Base-by-base conservation (phyloP, 2,113 vertebrate genomes). In the Apus apus region DNA sequence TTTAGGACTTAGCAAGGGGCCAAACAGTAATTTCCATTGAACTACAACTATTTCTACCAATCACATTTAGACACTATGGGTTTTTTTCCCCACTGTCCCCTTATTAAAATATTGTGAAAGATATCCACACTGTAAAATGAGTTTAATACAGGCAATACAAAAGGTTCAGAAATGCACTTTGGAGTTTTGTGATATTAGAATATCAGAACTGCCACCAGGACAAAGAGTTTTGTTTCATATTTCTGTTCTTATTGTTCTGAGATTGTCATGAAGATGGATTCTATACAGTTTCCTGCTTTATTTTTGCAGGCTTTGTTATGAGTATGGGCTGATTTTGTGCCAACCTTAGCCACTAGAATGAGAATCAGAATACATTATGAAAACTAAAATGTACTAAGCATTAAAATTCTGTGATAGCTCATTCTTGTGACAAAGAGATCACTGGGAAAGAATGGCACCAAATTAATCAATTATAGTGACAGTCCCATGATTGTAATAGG, bases 391-490 rank as follows among this genome's bases (percentile, higher is more conserved):
- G 91, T 93, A 96, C 57, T 87, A 92, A 95, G 86, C 94, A 95
- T 97, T 95, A 94, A 94, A 96, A 96, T 97, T 95, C 94, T 87
- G 80, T 78, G 91, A 96, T 97, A 97, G 91, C 77, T 95, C 85
- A 89, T 96, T 97, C 91, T 89, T 92, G 74, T 85, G 91, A 95
- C 93, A 96, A 97, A 97, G 92, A 95, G 94, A 97, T 97, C 94
- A 94, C 79, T 85, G 67, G 76, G 27, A 97, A 86, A 97, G 96
- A 97, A 97, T 93, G 83, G 88, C 85, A 93, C 72, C 92, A 97
- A 97, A 97, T 95, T 97, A 95, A 97, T 97, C 95, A 96, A 97
- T 97, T 97, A 96, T 53, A 95, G 85, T 88, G 93, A 95, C 94
- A 95, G 84, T 89, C 93, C 95, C 94, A 94, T 2, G 4, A 96